Percentiles rank a stretch among this genome's conserved stretches.
phyloP scores from a whole-genome alignment of 2,888 invertebrate species.

The Sphaerophoria taeniata region DNA sequence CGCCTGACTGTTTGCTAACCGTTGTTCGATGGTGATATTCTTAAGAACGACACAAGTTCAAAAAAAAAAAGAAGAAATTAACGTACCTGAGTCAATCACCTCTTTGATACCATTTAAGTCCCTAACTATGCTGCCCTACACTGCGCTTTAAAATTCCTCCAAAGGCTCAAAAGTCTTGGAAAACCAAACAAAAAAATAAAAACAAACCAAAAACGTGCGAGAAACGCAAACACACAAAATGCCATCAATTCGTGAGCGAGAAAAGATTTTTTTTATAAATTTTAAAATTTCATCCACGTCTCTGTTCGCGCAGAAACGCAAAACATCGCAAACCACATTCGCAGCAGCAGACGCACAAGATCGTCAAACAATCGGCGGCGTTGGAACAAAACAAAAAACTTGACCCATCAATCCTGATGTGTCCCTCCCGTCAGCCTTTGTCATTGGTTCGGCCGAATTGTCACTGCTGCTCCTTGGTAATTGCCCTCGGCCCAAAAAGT shows the following conservation, averaged over 20 bases:
- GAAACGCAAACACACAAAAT: constrained; percentile 73
- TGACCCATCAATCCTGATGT: constrained; percentile 67
- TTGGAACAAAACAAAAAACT: constrained; percentile 35
- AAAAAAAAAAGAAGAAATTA: constrained; percentile 31
- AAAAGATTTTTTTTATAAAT: constrained; percentile 30
- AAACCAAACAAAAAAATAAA: constrained; percentile 17
- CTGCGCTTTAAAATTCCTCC: constrained; percentile 72
- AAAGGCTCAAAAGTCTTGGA: constrained; percentile 1
- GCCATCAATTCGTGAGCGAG: constrained; percentile 60
- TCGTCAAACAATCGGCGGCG: neutral
- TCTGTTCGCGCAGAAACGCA: constrained; percentile 23
- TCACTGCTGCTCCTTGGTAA: constrained; percentile 39
- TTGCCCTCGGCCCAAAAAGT: constrained; percentile 42
- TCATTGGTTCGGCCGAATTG: constrained; percentile 28
- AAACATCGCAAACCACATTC: constrained; percentile 25
- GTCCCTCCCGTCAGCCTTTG: constrained; percentile 53
- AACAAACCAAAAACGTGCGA: constrained; percentile 68
- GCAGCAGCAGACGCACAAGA: constrained; percentile 19
- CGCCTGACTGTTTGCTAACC: constrained; percentile 45
- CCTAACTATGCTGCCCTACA: constrained; percentile 54
- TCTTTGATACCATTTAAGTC: constrained; percentile 62
- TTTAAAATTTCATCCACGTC: constrained; percentile 67
- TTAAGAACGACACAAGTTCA: neutral
- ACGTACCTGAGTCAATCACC: constrained; percentile 61
- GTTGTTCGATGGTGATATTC: neutral